A percentile compares a stretch with the other conserved stretches of the same genome.
These are phyloP conservation scores for Hoplodrina blanda DNA, from an alignment of 2,888 invertebrate species.

Conservation along the genomic window DNA sequence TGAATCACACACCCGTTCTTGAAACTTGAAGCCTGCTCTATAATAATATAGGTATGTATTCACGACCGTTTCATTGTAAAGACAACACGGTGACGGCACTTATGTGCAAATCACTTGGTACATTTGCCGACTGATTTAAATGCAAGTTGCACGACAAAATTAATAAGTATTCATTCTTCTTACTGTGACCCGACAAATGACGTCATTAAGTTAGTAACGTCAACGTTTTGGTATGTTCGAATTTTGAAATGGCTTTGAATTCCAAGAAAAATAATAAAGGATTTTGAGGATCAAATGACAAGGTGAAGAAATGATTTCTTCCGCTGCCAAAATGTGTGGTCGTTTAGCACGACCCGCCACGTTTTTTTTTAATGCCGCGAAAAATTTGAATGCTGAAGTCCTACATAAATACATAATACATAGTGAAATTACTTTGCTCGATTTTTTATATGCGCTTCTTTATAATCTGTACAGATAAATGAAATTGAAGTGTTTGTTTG, in stretches of 20 bases:
- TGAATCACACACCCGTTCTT: conserved; percentile 44
- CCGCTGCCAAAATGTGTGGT: conserved; percentile 3
- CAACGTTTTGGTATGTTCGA: conserved; percentile 34
- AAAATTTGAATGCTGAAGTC: no score
- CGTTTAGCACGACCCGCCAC: neutral
- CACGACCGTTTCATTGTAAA: conserved; percentile 55
- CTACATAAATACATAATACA: no score
- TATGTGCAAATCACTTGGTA: conserved; percentile 64
- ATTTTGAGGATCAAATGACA: conserved; percentile 37
- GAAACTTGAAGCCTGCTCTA: conserved; percentile 39
- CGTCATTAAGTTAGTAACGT: conserved; percentile 38
- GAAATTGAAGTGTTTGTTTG: no score
- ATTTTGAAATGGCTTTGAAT: conserved; percentile 32
- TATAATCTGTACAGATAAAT: no score
- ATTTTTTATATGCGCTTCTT: no score
- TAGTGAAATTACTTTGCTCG: no score
- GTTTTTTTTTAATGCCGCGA: neutral
- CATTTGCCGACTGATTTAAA: conserved; percentile 56
- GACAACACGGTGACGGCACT: conserved; percentile 44
- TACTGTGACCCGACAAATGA: conserved; percentile 15
- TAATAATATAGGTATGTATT: conserved; percentile 53
- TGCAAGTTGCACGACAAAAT: conserved; percentile 56
- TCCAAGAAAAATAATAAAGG: conserved; percentile 36
- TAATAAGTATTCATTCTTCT: conserved; percentile 9
- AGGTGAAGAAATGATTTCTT: conserved; percentile 24